Evolutionary conservation across 2,888 invertebrate genomes (phyloP).

Genomic region (Caenorhabditis sp.): DNA sequence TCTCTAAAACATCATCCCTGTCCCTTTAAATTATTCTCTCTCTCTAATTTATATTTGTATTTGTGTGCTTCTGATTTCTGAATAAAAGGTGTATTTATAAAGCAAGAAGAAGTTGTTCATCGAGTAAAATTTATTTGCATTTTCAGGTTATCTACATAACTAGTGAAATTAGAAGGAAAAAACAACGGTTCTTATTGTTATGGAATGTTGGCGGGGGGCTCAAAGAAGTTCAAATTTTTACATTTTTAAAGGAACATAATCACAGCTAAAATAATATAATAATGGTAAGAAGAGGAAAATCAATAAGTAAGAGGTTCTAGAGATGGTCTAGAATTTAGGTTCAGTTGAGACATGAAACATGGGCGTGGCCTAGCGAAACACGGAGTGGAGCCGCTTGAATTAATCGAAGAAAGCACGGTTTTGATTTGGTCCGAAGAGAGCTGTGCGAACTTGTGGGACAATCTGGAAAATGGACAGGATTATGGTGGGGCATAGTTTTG

Average conservation of each 20-base stretch:
- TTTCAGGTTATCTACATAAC: not conserved
- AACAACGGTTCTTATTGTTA: not conserved
- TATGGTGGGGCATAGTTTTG: too few species aligned
- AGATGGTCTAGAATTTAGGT: not conserved
- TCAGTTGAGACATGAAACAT: not conserved
- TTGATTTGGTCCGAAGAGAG: slow-evolving; percentile 91
- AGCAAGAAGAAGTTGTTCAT: not conserved
- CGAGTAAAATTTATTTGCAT: not conserved
- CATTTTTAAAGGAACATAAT: slow-evolving; percentile 5
- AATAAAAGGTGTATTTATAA: not conserved
- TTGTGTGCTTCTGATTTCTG: not conserved
- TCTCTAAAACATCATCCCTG: not conserved
- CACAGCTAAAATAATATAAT: slow-evolving; percentile 5
- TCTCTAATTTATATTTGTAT: not conserved
- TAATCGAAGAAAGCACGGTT: slow-evolving; percentile 86
- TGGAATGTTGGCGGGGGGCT: not conserved
- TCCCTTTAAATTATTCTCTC: not conserved
- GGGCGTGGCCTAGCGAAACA: not conserved
- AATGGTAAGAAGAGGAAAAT: not conserved
- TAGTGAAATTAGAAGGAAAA: too few species aligned
- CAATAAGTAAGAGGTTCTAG: not conserved
- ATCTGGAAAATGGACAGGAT: not conserved
- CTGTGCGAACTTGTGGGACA: slow-evolving; percentile 90
- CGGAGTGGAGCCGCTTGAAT: too few species aligned
- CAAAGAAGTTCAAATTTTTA: not conserved